phyloP scores from a whole-genome alignment of 2,888 invertebrate genomes.

The Sarcophaga carnaria region DNA sequence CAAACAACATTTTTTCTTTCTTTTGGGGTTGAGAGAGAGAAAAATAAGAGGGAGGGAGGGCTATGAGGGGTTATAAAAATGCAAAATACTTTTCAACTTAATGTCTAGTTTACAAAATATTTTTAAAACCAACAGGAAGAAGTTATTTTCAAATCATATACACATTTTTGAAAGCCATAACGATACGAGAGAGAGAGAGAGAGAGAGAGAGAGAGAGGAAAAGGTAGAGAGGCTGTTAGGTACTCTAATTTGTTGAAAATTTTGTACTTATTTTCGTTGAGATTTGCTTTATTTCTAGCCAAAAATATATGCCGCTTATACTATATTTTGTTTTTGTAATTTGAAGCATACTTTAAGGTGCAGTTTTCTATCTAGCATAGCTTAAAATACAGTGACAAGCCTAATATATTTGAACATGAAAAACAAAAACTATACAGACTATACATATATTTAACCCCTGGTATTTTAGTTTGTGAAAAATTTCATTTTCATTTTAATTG shows the following conservation, averaged over 20 bases:
- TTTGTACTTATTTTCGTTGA: slow-evolving; percentile 70
- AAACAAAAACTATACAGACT: slow-evolving; percentile 62
- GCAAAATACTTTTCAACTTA: slow-evolving; percentile 29
- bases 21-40: slow-evolving; percentile 6
- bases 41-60: neutral
- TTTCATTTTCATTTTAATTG: slow-evolving; percentile 66
- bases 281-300: slow-evolving; percentile 23
- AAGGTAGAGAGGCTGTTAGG: slow-evolving; percentile 14
- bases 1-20: slow-evolving; percentile 31
- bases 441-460: slow-evolving; percentile 44
- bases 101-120: slow-evolving; percentile 43
- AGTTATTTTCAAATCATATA: neutral
- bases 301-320: slow-evolving; percentile 41
- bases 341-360: slow-evolving; percentile 54
- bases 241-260: slow-evolving; percentile 71
- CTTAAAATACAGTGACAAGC: slow-evolving; percentile 75
- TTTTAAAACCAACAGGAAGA: neutral
- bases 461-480: slow-evolving; percentile 29
- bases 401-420: slow-evolving; percentile 78
- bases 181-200: neutral
- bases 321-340: slow-evolving; percentile 22
- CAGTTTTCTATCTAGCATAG: slow-evolving; percentile 28
- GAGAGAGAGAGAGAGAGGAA: neutral
- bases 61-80: neutral
- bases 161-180: neutral